Evolutionary conservation across 2,113 vertebrate genomes (phyloP), one percentile per base, ranked within the genome.

Genomic region (Danionella cerebrum): DNA sequence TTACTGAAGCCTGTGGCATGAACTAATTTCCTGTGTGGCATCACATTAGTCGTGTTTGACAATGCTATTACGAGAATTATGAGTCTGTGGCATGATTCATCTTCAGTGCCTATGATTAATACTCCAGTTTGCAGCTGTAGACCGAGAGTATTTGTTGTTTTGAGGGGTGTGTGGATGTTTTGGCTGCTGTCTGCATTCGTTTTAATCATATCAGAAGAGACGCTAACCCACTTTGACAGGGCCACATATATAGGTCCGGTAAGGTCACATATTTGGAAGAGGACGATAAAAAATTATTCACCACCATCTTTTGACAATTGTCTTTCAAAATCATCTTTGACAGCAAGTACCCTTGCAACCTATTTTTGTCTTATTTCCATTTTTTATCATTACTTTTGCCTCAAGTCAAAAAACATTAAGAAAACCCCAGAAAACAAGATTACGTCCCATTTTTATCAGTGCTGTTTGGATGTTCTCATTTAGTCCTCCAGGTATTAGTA

Each of bases 291-390:
- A 16, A 48, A 52, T 63, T 21, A 53, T 63, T 70, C 68, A 35
- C 5, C 24, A 63, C 35, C 47, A 18, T 29, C n/a, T n/a, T 44
- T 39, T 70, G 58, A 63, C 22, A 35, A 33, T 63, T 63, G 31
- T 14, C 31, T 31, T 12, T 42, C 45, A 29, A 54, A 44, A 70
- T 44, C 48, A 63, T 33, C 18, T 70, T 50, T 71, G 69, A 65
- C 60, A 71, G 48, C 10, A 19, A 25, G 16, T n/a, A n/a, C 27
- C 35, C 33, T 47, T 50, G 16, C 8, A 1, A 57, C 14, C 22
- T 27, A 16, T 51, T 29, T 62, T 59, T 45, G 27, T 53, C 4
- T 35, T 47, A 44, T 47, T 44, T 33, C 21, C 33, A 4, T 19
- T 18, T 25, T 5, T 42, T 27, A 19, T 62, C 31, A 13, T 29